Conservation (phyloP, 2,797 vertebrate species). For the Parauchenoglanis ngamensis region DNA sequence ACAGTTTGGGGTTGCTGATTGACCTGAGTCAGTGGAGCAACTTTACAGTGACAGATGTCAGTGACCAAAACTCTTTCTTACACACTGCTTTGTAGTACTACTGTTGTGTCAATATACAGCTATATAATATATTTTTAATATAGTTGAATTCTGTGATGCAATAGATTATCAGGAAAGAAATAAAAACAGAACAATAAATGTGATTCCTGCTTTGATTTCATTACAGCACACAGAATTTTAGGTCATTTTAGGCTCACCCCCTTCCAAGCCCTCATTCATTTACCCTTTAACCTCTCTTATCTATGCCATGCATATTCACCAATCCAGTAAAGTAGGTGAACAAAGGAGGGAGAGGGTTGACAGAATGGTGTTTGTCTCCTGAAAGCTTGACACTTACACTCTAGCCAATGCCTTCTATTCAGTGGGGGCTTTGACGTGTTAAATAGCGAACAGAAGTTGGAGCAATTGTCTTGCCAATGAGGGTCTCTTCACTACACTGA, state of each 20-base stretch:
- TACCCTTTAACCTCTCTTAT: conserved; percentile 50
- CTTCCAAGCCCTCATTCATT: conserved; percentile 22
- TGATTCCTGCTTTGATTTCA: conserved; percentile 24
- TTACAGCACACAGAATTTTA: conserved; percentile 6
- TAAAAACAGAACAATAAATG: background rate
- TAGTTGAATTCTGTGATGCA: background rate
- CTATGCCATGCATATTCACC: conserved; percentile 47
- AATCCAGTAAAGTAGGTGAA: conserved; percentile 39
- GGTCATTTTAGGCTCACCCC: background rate
- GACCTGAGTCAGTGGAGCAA: conserved; percentile 59
- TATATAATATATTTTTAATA: background rate
- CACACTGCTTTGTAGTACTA: background rate
- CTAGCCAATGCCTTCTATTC: conserved; percentile 51
- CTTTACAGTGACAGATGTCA: conserved; percentile 68
- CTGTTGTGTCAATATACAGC: background rate
- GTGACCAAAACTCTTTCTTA: background rate
- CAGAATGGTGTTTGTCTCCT: conserved; percentile 54
- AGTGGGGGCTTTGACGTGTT: conserved; percentile 75
- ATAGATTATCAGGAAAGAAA: background rate
- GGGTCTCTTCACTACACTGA: conserved; percentile 71
- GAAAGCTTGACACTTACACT: conserved; percentile 56
- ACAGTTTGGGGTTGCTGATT: conserved; percentile 59
- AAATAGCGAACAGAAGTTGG: conserved; percentile 75
- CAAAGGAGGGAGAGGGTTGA: conserved; percentile 43
- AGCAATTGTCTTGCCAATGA: conserved; percentile 75